Evolutionary conservation across 2,888 invertebrate species (phyloP).

Genomic region (Phaonia tiefii): DNA sequence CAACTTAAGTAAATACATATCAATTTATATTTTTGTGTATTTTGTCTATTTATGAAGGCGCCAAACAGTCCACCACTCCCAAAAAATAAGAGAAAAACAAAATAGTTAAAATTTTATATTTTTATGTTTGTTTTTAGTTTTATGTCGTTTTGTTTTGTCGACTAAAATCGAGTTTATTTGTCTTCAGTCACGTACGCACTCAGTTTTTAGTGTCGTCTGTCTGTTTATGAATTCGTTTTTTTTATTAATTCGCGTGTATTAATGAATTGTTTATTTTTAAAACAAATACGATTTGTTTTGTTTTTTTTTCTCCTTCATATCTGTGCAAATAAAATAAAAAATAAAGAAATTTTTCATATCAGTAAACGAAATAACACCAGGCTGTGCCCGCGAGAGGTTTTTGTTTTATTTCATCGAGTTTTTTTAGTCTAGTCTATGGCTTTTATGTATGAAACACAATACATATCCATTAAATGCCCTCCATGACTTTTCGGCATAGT

Average conservation of each 20-base stretch:
- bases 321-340: neutral
- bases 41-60: constrained; percentile 32
- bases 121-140: constrained; percentile 1
- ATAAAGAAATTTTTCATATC: no score
- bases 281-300: no score
- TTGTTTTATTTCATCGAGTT: no score
- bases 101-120: no score
- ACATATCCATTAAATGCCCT: no score
- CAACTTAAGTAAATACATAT: neutral
- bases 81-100: no score
- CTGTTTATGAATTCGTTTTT: no score
- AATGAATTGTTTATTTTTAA: constrained; percentile 8
- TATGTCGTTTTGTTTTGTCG: constrained; percentile 14
- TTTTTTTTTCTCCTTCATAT: neutral
- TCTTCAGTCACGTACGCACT: constrained; percentile 53
- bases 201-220: constrained; percentile 37
- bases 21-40: neutral
- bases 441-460: no score
- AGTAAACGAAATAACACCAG: no score
- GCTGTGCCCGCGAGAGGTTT: no score
- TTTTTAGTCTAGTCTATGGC: no score
- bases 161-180: constrained; percentile 53
- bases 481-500: no score
- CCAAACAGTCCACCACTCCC: constrained; percentile 7
- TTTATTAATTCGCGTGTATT: constrained; percentile 8